phyloP scores from a whole-genome alignment of 2,113 vertebrate genomes.

The Aegotheles bennettii region DNA sequence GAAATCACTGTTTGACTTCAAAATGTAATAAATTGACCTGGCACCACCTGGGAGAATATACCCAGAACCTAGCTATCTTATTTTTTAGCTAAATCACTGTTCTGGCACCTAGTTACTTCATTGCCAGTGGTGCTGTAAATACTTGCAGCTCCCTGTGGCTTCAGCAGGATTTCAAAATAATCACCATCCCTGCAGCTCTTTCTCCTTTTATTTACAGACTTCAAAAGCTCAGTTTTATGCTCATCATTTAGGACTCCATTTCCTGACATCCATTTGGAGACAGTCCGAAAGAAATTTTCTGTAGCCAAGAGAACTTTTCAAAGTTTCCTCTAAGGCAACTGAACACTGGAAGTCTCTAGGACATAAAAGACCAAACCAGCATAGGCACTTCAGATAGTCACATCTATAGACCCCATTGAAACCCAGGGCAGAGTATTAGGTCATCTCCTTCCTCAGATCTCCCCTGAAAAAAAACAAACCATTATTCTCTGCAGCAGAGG shows the following conservation, averaged over 20 bases:
- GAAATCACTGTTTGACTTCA: conserved; percentile 3
- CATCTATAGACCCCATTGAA: background rate
- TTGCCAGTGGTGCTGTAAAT: conserved; percentile 42
- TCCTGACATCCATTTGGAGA: background rate
- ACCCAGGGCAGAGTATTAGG: background rate
- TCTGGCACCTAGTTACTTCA: conserved; percentile 48
- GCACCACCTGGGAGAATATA: background rate
- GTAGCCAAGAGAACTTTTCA: background rate
- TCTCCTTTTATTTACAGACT: conserved; percentile 39
- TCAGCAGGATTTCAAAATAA: conserved; percentile 49
- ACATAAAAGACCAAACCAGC: background rate
- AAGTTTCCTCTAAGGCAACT: background rate
- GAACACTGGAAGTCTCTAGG: background rate
- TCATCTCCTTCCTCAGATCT: background rate
- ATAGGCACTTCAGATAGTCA: background rate
- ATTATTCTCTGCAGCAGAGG: background rate
- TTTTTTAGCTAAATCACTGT: conserved; percentile 31
- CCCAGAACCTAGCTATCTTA: background rate
- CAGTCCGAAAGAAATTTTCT: background rate
- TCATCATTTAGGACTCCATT: background rate
- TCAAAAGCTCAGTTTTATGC: conserved; percentile 33
- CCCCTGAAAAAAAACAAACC: background rate
- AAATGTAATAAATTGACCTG: background rate
- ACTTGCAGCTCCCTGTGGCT: conserved; percentile 23
- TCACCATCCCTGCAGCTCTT: background rate